Conservation (phyloP, 23 tunicate genomes). For the Trididemnum clinides region DNA sequence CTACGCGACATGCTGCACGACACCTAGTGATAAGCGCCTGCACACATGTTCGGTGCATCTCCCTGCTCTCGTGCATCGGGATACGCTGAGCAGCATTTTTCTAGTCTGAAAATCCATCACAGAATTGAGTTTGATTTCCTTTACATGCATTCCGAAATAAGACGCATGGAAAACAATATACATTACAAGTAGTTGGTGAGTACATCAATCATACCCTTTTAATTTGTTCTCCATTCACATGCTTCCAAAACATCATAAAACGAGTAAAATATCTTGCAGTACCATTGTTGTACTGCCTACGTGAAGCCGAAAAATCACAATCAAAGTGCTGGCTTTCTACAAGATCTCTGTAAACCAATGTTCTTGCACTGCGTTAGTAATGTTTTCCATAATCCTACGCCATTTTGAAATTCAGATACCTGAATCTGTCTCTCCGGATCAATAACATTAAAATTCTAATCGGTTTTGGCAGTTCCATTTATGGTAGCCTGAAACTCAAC, state of each 20-base stretch:
- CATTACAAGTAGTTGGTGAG: too few relatives aligned
- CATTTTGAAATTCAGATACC: not conserved
- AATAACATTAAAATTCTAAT: not conserved
- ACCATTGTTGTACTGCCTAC: too few relatives aligned
- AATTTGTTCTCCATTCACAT: not conserved
- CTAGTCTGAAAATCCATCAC: too few relatives aligned
- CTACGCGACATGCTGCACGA: not conserved
- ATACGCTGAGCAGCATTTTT: too few relatives aligned
- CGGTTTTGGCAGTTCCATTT: not conserved
- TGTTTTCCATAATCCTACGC: not conserved
- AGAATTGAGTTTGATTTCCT: too few relatives aligned
- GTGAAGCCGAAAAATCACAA: not conserved
- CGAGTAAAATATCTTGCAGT: too few relatives aligned
- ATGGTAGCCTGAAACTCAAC: not conserved
- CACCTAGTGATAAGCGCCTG: not conserved
- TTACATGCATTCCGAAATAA: not conserved
- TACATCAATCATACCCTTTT: not conserved
- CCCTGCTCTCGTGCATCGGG: too few relatives aligned
- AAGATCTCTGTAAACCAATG: not conserved
- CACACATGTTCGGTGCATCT: too few relatives aligned
- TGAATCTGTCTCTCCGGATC: not conserved
- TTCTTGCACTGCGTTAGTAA: too few relatives aligned
- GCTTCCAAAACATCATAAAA: too few relatives aligned
- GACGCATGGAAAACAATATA: not conserved
- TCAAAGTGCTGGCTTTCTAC: not conserved